Base-by-base conservation (phyloP, 1,140 invertebrate genomes). In the Choristoneura fumiferana region DNA sequence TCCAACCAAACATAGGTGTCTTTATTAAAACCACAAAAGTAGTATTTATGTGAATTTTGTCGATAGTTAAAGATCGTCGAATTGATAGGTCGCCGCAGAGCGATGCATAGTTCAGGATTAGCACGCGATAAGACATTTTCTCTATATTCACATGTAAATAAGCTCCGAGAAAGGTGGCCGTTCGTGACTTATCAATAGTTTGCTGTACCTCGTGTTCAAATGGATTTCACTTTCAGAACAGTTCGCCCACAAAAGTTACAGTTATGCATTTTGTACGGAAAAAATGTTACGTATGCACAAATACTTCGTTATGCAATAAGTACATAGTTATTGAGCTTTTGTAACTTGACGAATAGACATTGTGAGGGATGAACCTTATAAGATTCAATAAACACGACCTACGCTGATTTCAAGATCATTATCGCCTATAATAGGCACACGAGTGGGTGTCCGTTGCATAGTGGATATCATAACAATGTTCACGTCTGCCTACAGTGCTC, bases 331-430 rank as follows among this genome's bases (percentile, higher is more conserved):
- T 18, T 12, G 22, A 49, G 22, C 22, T 49, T 45, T 49, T 49
- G 43, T 49, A 49, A 49, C 43, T 6, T 29, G 43, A 29, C 18
- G 43, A 49, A 49, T 49, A 49, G 43, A n/a, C 43, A 49, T 49
- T 49, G 43, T 49, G 43, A 49, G 17, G 43, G 43, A 49, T 49
- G 43, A 49, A 18, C 43, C 43, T 49, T 65, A 67, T 67, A 29
- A 29, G 22, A 80, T 73, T 65, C 73, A 78, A 85, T 81, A 81
- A 84, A 82, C 77, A 72, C 81, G 65, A 76, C 83, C 83, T 82
- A 88, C 83, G 79, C 77, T 57, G 71, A 76, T 74, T 78, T 73
- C 74, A 78, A 84, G 81, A 85, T 84, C 85, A 88, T 86, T 86
- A 86, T 80, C 76, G 71, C 63, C 66, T 76, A 58, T 22, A 67